Percentiles rank a stretch among this genome's conserved stretches.
These are phyloP conservation scores for Ivindomyrus marchei DNA, from an alignment of 2,113 vertebrate species.

Conservation along the genomic window DNA sequence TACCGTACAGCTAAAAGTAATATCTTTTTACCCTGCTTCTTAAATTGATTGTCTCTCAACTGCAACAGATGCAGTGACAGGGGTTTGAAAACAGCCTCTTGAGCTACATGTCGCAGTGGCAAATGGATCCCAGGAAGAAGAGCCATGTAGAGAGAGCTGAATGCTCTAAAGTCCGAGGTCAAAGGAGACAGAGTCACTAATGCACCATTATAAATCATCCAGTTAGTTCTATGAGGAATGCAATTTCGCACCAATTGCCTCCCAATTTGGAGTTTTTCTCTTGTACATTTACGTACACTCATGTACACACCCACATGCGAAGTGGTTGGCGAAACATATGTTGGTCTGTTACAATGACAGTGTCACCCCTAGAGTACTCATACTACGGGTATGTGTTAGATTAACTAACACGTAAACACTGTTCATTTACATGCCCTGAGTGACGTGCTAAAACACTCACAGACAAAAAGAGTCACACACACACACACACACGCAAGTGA, in stretches of 20 bases:
- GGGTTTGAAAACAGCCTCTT: neutral
- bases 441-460: neutral
- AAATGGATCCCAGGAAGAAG: neutral
- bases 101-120: neutral
- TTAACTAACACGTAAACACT: neutral
- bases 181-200: neutral
- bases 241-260: no score
- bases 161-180: neutral
- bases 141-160: neutral
- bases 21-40: neutral
- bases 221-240: neutral
- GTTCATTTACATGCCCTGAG: neutral
- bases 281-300: no score
- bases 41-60: neutral
- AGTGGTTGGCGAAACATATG: no score
- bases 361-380: no score
- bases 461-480: neutral
- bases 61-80: neutral
- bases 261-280: no score
- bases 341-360: no score
- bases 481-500: neutral
- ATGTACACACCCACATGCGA: no score
- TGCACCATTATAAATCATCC: neutral
- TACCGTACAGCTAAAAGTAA: neutral
- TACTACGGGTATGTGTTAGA: neutral